Percentiles rank a stretch among this genome's conserved stretches.
phyloP scores from a whole-genome alignment of 2,797 vertebrate species.

The Acrossocheilus wenchowensis region DNA sequence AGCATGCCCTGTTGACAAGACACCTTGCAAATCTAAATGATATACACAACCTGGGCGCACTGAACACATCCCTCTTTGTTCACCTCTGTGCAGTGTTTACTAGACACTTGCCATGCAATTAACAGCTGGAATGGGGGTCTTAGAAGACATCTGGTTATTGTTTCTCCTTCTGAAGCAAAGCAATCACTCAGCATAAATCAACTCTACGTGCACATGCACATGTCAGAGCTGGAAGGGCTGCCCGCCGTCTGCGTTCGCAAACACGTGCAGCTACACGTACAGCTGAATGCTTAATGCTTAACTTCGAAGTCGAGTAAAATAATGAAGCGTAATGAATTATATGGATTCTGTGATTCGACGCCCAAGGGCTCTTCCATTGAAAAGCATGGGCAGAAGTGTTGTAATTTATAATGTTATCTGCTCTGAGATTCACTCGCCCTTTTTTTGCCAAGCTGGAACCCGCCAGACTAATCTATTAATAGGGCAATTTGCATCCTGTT shows the following conservation, averaged over 20 bases:
- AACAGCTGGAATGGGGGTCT: constrained; percentile 43
- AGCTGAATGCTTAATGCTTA: background rate
- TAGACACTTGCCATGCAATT: constrained; percentile 48
- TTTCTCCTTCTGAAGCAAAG: constrained; percentile 35
- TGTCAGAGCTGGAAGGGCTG: constrained; percentile 7
- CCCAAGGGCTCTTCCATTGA: constrained; percentile 20
- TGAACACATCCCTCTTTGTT: constrained; percentile 41
- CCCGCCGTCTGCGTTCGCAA: background rate
- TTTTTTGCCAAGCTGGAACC: constrained; percentile 41
- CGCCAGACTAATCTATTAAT: constrained; percentile 29
- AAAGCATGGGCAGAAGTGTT: constrained; percentile 22
- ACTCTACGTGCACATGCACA: constrained; percentile 15
- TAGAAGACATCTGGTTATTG: constrained; percentile 44
- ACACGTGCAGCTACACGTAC: constrained; percentile 30
- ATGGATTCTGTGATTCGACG: constrained; percentile 28
- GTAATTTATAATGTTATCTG: constrained; percentile 6
- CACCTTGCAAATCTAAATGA: constrained; percentile 22
- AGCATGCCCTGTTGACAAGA: constrained; percentile 39
- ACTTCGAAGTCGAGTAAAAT: constrained; percentile 26
- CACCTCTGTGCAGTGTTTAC: constrained; percentile 29
- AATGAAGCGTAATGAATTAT: constrained; percentile 49
- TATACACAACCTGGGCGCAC: constrained; percentile 23
- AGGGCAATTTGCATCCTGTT: constrained; percentile 38
- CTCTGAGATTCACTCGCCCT: constrained; percentile 12
- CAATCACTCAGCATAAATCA: constrained; percentile 38